Evolutionary conservation across 2,888 invertebrate species (phyloP).

Genomic region (Acrobasis suavella): DNA sequence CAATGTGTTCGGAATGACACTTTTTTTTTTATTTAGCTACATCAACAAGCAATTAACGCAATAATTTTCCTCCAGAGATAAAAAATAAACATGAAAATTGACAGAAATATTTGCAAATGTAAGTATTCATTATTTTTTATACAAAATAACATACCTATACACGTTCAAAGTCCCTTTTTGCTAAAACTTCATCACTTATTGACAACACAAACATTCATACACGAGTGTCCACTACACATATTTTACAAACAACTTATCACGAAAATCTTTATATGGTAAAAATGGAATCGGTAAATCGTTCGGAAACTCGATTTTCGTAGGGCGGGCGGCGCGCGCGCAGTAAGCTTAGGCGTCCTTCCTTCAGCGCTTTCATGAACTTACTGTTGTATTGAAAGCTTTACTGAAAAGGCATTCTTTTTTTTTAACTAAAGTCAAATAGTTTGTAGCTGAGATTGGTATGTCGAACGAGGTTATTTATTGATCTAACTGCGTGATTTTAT

Average conservation of each 20-base stretch:
- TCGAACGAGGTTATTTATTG: background rate
- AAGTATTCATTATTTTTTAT: too few relatives aligned
- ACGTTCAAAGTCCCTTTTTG: background rate
- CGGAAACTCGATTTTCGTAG: slow-evolving; percentile 34
- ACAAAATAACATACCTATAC: background rate
- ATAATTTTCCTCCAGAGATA: too few relatives aligned
- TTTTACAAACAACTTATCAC: slow-evolving; percentile 41
- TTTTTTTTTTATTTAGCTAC: too few relatives aligned
- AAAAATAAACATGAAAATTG: too few relatives aligned
- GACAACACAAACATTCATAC: slow-evolving; percentile 67
- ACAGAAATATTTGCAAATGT: too few relatives aligned
- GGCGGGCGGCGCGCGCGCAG: slow-evolving; percentile 79
- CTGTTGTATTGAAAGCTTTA: slow-evolving; percentile 55
- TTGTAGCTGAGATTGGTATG: slow-evolving; percentile 3
- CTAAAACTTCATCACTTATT: slow-evolving; percentile 52
- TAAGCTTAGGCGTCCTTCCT: slow-evolving; percentile 60
- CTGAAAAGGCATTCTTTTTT: slow-evolving; percentile 39
- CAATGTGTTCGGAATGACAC: too few relatives aligned
- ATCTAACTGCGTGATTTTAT: background rate
- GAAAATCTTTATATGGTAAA: background rate
- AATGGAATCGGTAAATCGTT: slow-evolving; percentile 9
- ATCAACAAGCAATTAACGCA: too few relatives aligned
- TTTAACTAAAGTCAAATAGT: slow-evolving; percentile 9
- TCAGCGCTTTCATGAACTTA: slow-evolving; percentile 59
- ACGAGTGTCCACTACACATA: slow-evolving; percentile 44